Conservation (phyloP, 2,888 invertebrate species). For the Andrena chrysosceles region DNA sequence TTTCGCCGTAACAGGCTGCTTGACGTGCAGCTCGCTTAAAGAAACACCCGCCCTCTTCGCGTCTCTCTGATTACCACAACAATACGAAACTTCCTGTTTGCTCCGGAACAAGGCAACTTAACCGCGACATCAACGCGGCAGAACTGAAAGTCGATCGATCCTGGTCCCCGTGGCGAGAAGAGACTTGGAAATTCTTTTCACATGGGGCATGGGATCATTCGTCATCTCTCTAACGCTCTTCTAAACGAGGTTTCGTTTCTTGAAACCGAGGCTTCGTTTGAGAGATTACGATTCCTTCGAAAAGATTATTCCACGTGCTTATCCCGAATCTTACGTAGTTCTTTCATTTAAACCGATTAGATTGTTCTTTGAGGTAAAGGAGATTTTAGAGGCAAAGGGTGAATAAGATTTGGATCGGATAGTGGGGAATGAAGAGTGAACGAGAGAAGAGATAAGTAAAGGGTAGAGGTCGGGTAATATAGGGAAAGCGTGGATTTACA, state of each 20-base stretch:
- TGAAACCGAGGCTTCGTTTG: not conserved
- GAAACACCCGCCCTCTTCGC: slow-evolving; percentile 8
- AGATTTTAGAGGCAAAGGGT: not conserved
- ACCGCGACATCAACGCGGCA: slow-evolving; percentile 7
- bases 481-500: too few relatives aligned
- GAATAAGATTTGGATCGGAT: not conserved
- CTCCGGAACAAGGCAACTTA: slow-evolving; percentile 25
- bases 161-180: not conserved
- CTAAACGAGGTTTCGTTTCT: not conserved
- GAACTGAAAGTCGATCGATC: slow-evolving; percentile 44
- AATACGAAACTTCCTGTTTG: slow-evolving; percentile 49
- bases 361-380: too few relatives aligned
- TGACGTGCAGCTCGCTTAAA: slow-evolving; percentile 13
- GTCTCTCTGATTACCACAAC: slow-evolving; percentile 59
- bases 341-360: too few relatives aligned
- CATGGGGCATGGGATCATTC: not conserved
- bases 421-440: too few relatives aligned
- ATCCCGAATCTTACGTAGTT: too few relatives aligned
- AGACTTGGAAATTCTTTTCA: slow-evolving; percentile 9
- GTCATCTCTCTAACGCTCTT: not conserved
- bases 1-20: slow-evolving; percentile 26
- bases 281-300: too few relatives aligned
- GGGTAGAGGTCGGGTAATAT: too few relatives aligned
- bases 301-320: too few relatives aligned
- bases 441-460: too few relatives aligned